phyloP scores from a whole-genome alignment of 1,140 invertebrate species.

The Grapholita molesta region DNA sequence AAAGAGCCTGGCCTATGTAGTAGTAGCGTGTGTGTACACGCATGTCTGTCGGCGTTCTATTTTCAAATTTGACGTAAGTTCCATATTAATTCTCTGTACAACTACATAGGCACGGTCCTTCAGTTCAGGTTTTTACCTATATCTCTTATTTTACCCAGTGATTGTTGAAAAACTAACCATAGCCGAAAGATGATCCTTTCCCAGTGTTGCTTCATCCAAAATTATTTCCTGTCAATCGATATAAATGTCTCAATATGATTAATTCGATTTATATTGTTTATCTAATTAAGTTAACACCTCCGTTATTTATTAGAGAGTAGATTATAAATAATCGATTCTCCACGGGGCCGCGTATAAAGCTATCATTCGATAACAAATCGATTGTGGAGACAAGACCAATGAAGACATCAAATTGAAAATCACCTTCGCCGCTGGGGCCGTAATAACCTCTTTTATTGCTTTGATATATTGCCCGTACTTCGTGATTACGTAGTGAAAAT shows the following conservation, averaged over 20 bases:
- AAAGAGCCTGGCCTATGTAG: too few species aligned
- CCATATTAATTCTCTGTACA: too few species aligned
- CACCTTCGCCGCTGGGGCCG: constrained; percentile 52
- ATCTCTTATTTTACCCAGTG: too few species aligned
- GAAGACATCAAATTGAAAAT: constrained; percentile 74
- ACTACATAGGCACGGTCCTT: too few species aligned
- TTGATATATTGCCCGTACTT: constrained; percentile 72
- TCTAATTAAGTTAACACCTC: constrained; percentile 7
- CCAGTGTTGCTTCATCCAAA: not conserved
- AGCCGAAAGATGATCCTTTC: too few species aligned
- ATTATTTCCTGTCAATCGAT: constrained; percentile 32
- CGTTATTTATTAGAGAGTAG: constrained; percentile 2
- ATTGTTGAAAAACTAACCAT: too few species aligned
- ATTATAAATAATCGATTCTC: constrained; percentile 1
- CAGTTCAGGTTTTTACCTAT: too few species aligned
- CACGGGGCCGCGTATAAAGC: not conserved
- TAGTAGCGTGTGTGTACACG: too few species aligned
- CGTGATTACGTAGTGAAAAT: constrained; percentile 75
- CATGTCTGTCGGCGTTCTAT: too few species aligned
- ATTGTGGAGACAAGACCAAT: constrained; percentile 44
- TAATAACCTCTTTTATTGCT: constrained; percentile 66
- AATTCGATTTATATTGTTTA: constrained; percentile 20
- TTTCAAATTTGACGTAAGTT: too few species aligned
- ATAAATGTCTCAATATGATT: constrained; percentile 60
- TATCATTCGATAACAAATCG: constrained; percentile 11